These are phyloP conservation scores for Xylophagus ater DNA, from an alignment of 2,888 invertebrate genomes.

Conservation along the genomic window DNA sequence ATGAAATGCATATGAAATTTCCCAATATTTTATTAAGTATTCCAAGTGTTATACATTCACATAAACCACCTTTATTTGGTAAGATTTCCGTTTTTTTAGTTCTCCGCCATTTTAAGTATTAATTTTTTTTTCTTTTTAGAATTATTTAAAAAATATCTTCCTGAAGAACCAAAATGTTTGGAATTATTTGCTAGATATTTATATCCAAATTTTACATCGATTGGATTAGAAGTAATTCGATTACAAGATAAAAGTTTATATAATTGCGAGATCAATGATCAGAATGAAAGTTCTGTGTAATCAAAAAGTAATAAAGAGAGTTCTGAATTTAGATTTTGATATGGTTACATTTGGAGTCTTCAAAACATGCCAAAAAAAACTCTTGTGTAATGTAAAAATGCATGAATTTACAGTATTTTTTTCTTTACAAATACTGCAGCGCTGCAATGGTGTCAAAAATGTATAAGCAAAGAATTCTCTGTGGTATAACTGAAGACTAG, in stretches of 20 bases:
- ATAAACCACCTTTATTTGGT: conserved; percentile 81
- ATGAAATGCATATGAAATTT: conserved; percentile 9
- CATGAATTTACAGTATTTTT: too few species aligned
- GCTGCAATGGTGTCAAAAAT: too few species aligned
- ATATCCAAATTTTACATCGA: conserved; percentile 70
- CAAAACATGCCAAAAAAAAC: too few species aligned
- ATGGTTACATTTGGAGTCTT: too few species aligned
- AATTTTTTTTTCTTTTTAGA: conserved; percentile 42
- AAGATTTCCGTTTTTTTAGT: conserved; percentile 25
- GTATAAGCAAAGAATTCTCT: too few species aligned
- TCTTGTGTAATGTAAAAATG: too few species aligned
- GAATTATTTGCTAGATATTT: conserved; percentile 91
- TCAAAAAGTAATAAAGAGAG: too few species aligned
- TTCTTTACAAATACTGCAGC: too few species aligned
- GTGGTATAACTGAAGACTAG: too few species aligned
- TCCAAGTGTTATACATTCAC: conserved; percentile 88
- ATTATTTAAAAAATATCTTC: conserved; percentile 48
- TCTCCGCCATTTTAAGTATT: conserved; percentile 8
- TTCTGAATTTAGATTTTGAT: too few species aligned
- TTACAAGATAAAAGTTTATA: conserved; percentile 52
- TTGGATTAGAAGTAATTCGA: conserved; percentile 78
- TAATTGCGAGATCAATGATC: conserved; percentile 5
- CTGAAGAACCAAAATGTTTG: conserved; percentile 50
- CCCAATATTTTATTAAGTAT: conserved; percentile 60
- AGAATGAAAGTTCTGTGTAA: neutral